Evolutionary conservation across 2,888 invertebrate genomes (phyloP), one percentile per base, ranked within the genome.

Genomic region (Nomada hirtipes): DNA sequence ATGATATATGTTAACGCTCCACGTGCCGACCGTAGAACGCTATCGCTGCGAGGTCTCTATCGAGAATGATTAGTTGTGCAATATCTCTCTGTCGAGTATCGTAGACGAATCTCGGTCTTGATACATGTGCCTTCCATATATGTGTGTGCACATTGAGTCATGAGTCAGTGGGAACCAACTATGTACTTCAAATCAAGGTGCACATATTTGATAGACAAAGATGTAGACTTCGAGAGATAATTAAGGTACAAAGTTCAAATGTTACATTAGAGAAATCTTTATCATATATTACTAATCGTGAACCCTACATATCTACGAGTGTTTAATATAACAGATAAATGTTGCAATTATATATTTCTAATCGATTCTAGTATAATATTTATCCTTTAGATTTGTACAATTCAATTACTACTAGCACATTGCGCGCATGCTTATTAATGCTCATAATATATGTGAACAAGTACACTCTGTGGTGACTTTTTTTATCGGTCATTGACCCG

Each of bases 1-100:
- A 55, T 55, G 64, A 63, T 63, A 63, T 63, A 74, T 78, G 15
- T 59, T 52, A 20, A 1, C n/a, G 26, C 18, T 57, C 71, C 29
- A 50, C 59, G 36, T 63, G 59, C 20, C 53, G 26, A 15, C 57
- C 26, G 44, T 15, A 4, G n/a, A 57, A 50, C 57, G 63, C 52
- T 67, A 65, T 70, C 73, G 47, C 11, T 2, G 9, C 70, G 36
- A 63, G 15, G 26, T 18, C n/a, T 70, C 36, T 55, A 9, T 20
- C 15, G 23, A n/a, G 59, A 85, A 36, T 57, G 60, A 69, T 73
- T 36, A 20, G 60, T 76, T 72, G 60, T 67, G 65, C 44, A 83
- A 81, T 74, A 71, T 53, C n/a, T 71, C 4, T 18, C 10, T 52
- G 2, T 29, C 26, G 13, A 18, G 11, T 2, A n/a, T 18, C 18